Conservation (phyloP, 2,113 vertebrate genomes). For the Heterotilapia buettikoferi region DNA sequence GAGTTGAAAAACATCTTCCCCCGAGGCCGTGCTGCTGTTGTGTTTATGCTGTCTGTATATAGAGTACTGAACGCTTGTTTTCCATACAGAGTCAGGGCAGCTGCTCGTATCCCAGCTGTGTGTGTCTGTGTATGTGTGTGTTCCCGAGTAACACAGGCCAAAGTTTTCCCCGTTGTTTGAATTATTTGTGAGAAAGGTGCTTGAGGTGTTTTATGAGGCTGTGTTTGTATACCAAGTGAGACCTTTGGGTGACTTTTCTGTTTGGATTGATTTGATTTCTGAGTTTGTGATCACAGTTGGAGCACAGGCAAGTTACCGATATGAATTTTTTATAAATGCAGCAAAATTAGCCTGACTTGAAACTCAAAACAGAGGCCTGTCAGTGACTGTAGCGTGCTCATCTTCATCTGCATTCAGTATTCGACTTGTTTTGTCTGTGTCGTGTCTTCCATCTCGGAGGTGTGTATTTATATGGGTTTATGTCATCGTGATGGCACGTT, state of each 20-base stretch:
- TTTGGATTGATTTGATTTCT: neutral
- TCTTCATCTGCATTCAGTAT: neutral
- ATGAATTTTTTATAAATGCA: neutral
- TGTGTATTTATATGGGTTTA: neutral
- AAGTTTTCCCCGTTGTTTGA: neutral
- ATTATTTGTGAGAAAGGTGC: neutral
- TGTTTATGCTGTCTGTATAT: slow-evolving; percentile 4
- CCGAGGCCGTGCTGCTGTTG: neutral
- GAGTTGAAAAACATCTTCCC: neutral
- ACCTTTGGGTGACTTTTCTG: neutral
- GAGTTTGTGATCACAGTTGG: neutral
- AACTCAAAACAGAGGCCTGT: neutral
- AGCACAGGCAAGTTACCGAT: neutral
- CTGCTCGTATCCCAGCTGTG: neutral
- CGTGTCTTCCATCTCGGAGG: neutral
- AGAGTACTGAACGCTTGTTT: neutral
- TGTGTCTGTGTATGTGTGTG: neutral
- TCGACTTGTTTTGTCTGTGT: neutral
- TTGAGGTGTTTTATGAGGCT: neutral
- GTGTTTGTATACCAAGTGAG: neutral
- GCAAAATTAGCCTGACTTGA: neutral
- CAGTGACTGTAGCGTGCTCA: neutral
- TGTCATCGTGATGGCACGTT: neutral
- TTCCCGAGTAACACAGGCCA: neutral
- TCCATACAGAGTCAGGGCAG: neutral